A percentile compares a stretch with the other conserved stretches of the same genome.
Conservation (phyloP, 2,888 invertebrate species). For the Drosophila emarginata region DNA sequence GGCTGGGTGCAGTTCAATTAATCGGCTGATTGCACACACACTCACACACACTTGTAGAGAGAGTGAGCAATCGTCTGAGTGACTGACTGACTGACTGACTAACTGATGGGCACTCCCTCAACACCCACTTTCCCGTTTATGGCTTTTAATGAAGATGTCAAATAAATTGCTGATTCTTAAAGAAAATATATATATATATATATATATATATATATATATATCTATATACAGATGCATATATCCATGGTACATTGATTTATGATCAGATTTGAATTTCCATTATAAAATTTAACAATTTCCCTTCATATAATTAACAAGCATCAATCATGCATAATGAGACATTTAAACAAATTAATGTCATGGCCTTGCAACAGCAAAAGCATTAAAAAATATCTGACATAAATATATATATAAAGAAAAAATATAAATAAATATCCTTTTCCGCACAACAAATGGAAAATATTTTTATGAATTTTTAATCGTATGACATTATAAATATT, state of each 20-base stretch:
- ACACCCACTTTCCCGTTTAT: slow-evolving; percentile 23
- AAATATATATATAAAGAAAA: background rate
- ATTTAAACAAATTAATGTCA: slow-evolving; percentile 8
- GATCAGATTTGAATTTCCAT: background rate
- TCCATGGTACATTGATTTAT: too few species aligned
- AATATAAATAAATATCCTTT: background rate
- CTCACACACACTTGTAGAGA: slow-evolving; percentile 39
- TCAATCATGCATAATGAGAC: slow-evolving; percentile 19
- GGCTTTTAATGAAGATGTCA: slow-evolving; percentile 62
- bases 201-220: background rate
- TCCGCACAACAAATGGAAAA: slow-evolving; percentile 10
- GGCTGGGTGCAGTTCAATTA: slow-evolving; percentile 75
- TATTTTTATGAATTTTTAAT: slow-evolving; percentile 15
- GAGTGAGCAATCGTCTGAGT: slow-evolving; percentile 15
- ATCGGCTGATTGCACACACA: slow-evolving; percentile 66
- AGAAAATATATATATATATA: background rate
- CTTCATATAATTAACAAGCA: slow-evolving; percentile 5
- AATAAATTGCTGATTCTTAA: slow-evolving; percentile 49
- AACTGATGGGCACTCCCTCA: slow-evolving; percentile 13
- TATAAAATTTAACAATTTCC: slow-evolving; percentile 6
- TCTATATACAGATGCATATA: too few species aligned
- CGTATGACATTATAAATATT: too few species aligned
- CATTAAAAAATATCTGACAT: background rate
- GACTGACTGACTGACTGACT: slow-evolving; percentile 23
- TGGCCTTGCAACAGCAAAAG: background rate